Base-by-base conservation (phyloP, 2,888 invertebrate genomes). In the Barypeithes pellucidus region DNA sequence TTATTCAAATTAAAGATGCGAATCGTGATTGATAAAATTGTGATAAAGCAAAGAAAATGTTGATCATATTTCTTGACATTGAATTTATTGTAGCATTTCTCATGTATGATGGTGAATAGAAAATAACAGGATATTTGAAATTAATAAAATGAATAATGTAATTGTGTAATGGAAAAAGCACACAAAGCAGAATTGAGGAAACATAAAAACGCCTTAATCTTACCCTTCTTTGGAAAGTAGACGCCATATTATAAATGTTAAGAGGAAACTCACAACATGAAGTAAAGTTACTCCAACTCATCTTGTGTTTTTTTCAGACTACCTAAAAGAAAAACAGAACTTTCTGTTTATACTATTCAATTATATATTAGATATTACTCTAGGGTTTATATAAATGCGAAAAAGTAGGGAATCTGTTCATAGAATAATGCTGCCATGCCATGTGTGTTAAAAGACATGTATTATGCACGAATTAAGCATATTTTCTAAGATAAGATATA, bases 171-270 rank as follows among this genome's bases (percentile, higher is more conserved):
- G 33, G 9, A 8, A 62, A 50, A 47, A 47, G 47, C 50, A 63
- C 20, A 45, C 11, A 45, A 59, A 67, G 67, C 45, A 8, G 54
- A 14, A 54, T 14, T 52, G 39, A 22, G 47, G 16, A 57, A 61
- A 50, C 45, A 72, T 54, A 36, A 36, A 67, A 16, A 54, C 39
- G 41, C 59, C 24, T 22, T 24, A 33, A 12, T 63, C 75, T 75
- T 75, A 75, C 75, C 75, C 75, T 72, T 69, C 72, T 68, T 69
- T 75, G 75, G 39, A 75, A 75, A 47, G 75, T 75, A 14, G 75
- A 75, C 39, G 75, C 75, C 72, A 75, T 72, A 67, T 75, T 75
- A 65, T 72, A 75, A 69, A 75, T 72, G 71, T 69, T 75, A 63
- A 75, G 66, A 54, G 75, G 72, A 57, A 75, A 75, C 66, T 75